Percentiles rank a stretch among this genome's conserved stretches.
phyloP scores from a whole-genome alignment of 1,140 invertebrate species.

The Pseudoatta argentina region DNA sequence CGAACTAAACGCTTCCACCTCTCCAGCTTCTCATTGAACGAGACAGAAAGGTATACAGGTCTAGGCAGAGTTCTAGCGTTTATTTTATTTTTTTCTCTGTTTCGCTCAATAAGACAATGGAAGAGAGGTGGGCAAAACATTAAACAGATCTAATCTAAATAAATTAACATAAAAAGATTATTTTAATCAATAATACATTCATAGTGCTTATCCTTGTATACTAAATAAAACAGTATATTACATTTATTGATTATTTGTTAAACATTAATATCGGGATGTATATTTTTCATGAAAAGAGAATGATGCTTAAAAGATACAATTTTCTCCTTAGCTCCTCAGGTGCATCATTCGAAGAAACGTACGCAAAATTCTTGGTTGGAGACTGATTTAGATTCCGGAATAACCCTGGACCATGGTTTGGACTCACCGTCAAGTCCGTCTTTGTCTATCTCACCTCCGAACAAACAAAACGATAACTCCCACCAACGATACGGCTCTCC shows the following conservation, averaged over 20 bases:
- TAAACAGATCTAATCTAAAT: neutral
- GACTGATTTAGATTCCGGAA: conserved; percentile 94
- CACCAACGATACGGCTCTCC: conserved; percentile 71
- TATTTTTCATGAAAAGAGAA: neutral
- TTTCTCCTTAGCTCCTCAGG: conserved; percentile 72
- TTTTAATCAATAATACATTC: neutral
- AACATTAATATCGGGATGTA: neutral
- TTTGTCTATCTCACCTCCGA: conserved; percentile 73
- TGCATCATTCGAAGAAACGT: conserved; percentile 84
- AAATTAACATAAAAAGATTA: neutral
- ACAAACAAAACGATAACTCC: conserved; percentile 76
- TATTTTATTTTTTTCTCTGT: neutral
- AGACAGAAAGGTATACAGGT: too few species aligned
- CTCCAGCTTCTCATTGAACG: too few species aligned
- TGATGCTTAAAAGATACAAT: neutral
- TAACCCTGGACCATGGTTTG: conserved; percentile 88
- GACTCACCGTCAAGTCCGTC: conserved; percentile 80
- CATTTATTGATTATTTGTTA: conserved; percentile 7
- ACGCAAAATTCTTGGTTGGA: conserved; percentile 91
- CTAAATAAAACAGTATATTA: neutral
- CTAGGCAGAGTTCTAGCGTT: neutral
- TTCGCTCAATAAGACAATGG: neutral
- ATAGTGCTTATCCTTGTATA: neutral
- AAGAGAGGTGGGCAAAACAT: neutral
- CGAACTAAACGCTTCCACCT: too few species aligned